Evolutionary conservation across 92 coral and sea anemone species (phyloP), one percentile per base, ranked within the genome.

Genomic region (Ricordea florida): DNA sequence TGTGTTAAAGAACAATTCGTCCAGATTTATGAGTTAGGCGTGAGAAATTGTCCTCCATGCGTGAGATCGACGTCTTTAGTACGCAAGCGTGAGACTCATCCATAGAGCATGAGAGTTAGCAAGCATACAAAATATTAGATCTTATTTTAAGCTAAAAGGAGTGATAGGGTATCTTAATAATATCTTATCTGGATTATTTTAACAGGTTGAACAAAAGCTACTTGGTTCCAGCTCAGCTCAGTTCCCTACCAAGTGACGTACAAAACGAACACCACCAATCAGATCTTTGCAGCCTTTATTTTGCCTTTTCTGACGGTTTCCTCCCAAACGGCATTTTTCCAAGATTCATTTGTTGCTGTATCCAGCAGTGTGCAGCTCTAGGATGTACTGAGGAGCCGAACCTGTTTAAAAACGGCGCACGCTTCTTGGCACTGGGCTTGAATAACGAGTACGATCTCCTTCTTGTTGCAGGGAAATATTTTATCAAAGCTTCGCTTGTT

Each of bases 141-240:
- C n/a, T n/a, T 61, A 71, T 78, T 15, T 59, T 80, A 2, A 47
- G 43, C 18, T 69, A 58, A 79, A 80, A 69, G 86, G 86, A 80
- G 10, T 57, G 57, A 26, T 80, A 80, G 23, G 80, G 86, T 7
- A 72, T 80, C 48, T 47, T 80, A 7, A 79, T 79, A 7, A 47
- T 14, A 41, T 80, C 70, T 23, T 4, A 20, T 27, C 56, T 23
- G 35, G 46, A n/a, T n/a, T n/a, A 5, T 20, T 34, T 33, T 40
- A 56, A 31, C 53, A 10, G 43, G 6, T n/a, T 16, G 40, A 28
- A 32, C 49, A 32, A 36, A 1, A 48, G 72, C 29, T 84, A 84
- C 34, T 84, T 84, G 31, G 89, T 84, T n/a, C 89, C 89, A 33
- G 84, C 89, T 4, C 89, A 84, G 44, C 68, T 84, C 14, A 45